Evolutionary conservation across 2,888 invertebrate species (phyloP).

Genomic region (Sceliomorpha sp.): DNA sequence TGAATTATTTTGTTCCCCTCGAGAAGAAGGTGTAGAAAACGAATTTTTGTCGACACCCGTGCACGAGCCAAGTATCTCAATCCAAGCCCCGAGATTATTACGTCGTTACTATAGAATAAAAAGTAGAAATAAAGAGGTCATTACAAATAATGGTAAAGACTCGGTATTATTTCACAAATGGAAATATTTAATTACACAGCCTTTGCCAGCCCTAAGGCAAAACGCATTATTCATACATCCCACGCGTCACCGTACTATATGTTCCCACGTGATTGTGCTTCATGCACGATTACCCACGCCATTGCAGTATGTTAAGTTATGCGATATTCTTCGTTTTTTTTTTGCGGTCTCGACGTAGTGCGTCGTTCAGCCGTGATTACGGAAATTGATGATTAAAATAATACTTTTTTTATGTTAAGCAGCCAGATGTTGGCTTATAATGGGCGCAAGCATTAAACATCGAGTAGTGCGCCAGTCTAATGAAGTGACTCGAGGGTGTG

Average conservation of each 20-base stretch:
- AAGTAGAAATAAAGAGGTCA: no score
- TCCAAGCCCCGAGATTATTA: no score
- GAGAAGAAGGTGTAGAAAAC: no score
- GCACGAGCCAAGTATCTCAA: no score
- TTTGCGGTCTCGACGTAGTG: neutral
- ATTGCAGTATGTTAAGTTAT: neutral
- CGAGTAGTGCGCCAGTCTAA: neutral
- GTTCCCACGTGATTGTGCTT: conserved; percentile 2
- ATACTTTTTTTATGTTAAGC: conserved; percentile 5
- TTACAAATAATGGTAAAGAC: no score
- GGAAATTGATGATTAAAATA: conserved; percentile 7
- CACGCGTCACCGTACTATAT: neutral
- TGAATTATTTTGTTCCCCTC: no score
- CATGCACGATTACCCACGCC: conserved; percentile 1
- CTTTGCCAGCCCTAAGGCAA: neutral
- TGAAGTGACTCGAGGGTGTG: neutral
- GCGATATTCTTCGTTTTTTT: conserved; percentile 3
- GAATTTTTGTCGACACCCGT: no score
- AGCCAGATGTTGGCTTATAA: neutral
- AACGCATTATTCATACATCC: conserved; percentile 2
- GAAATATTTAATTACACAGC: neutral
- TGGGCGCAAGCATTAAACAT: neutral
- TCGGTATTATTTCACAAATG: no score
- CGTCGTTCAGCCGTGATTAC: conserved; percentile 1
- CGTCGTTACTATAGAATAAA: no score